Conservation (phyloP, 2,113 vertebrate species). For the Orthonyx spaldingii region DNA sequence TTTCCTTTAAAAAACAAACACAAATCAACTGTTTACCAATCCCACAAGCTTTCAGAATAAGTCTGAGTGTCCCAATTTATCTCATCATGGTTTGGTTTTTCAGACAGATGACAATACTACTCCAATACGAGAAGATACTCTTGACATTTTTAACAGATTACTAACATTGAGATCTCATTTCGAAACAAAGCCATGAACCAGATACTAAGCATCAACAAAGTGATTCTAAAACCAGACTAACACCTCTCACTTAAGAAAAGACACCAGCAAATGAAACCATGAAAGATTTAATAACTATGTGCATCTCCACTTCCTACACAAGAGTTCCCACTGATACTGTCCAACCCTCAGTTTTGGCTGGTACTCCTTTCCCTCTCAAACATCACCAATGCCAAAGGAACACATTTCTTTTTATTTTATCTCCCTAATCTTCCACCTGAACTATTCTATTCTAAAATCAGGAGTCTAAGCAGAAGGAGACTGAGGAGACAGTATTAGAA, state of each 20-base stretch:
- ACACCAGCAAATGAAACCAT: background rate
- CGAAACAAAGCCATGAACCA: background rate
- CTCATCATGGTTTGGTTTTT: background rate
- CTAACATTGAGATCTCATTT: background rate
- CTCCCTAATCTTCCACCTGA: background rate
- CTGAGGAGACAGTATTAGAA: background rate
- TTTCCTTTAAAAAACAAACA: background rate
- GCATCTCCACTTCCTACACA: background rate
- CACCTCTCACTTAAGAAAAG: background rate
- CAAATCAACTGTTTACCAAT: background rate
- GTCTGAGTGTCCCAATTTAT: background rate
- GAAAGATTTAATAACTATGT: background rate
- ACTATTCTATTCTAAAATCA: background rate
- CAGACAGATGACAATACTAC: background rate
- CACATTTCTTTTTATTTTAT: background rate
- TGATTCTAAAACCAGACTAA: background rate
- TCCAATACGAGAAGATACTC: background rate
- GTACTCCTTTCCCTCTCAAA: background rate
- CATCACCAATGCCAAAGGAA: background rate
- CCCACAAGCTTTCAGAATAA: background rate
- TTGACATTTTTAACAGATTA: background rate
- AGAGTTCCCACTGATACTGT: background rate
- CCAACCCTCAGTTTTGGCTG: background rate
- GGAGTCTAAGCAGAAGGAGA: background rate
- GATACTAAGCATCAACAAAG: background rate